Conservation (phyloP, 2,113 vertebrate species). For the Hippocampus zosterae region DNA sequence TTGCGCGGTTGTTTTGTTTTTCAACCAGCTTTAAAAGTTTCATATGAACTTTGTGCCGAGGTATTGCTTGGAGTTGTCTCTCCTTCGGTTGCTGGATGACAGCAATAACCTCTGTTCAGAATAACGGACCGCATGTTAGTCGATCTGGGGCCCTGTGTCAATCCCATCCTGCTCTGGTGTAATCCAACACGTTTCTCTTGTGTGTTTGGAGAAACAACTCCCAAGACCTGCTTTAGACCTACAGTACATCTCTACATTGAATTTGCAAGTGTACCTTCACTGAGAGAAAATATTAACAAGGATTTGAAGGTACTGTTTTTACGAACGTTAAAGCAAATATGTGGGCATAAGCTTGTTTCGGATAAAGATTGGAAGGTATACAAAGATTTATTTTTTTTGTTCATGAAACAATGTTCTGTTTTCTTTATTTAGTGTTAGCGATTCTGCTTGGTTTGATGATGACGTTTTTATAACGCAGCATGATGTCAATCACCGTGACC, state of each 20-base stretch:
- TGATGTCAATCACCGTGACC: constrained; percentile 13
- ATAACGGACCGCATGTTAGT: constrained; percentile 21
- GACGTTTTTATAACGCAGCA: constrained; percentile 1
- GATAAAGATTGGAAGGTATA: not conserved
- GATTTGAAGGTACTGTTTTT: not conserved
- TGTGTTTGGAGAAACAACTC: constrained; percentile 8
- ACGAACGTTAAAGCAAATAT: not conserved
- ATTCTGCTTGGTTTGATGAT: not conserved
- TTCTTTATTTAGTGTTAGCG: not conserved
- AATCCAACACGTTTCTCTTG: constrained; percentile 29
- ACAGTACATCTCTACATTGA: constrained; percentile 6
- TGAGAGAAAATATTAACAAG: not conserved
- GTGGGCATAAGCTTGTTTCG: not conserved
- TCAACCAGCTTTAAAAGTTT: not conserved
- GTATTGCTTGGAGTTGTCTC: constrained; percentile 9
- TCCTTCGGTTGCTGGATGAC: constrained; percentile 24
- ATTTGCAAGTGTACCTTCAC: not conserved
- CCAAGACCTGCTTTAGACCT: not conserved
- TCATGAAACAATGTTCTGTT: not conserved
- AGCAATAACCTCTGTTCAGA: constrained; percentile 29
- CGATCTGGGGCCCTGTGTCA: constrained; percentile 9
- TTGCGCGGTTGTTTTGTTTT: not conserved
- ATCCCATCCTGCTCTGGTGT: constrained; percentile 1
- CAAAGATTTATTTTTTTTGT: not conserved
- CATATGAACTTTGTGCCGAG: constrained; percentile 17